Evolutionary conservation across 2,113 vertebrate species (phyloP).

Genomic region (Peromyscus polionotus): DNA sequence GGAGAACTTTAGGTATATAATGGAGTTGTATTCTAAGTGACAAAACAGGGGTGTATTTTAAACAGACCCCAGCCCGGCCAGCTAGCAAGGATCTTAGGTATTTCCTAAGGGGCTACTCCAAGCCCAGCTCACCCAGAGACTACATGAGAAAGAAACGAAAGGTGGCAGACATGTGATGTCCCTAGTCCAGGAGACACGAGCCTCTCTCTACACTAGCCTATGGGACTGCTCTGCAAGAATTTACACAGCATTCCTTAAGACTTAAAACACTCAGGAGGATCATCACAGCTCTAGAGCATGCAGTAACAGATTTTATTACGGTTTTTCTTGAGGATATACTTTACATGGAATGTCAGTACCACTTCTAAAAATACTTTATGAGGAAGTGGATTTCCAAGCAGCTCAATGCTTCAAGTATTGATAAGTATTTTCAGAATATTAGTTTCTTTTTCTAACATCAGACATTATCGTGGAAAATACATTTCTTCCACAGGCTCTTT

Average conservation of each 20-base stretch:
- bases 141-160: not conserved
- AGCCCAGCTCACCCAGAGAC: not conserved
- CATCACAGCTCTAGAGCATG: not conserved
- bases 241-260: not conserved
- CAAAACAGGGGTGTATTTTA: not conserved
- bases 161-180: fast-evolving
- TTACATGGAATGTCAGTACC: not conserved
- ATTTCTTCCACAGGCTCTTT: not conserved
- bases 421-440: not conserved
- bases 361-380: not conserved
- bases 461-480: not conserved
- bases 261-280: not conserved
- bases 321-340: not conserved
- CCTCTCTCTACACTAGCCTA: not conserved
- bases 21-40: not conserved
- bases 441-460: not conserved
- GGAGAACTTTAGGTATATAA: not conserved
- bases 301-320: not conserved
- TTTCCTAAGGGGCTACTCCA: not conserved
- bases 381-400: not conserved
- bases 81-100: fast-evolving
- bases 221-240: not conserved
- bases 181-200: not conserved
- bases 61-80: not conserved
- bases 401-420: not conserved